Evolutionary conservation across 2,888 invertebrate species (phyloP).

Genomic region (Lasioglossum figueresi): DNA sequence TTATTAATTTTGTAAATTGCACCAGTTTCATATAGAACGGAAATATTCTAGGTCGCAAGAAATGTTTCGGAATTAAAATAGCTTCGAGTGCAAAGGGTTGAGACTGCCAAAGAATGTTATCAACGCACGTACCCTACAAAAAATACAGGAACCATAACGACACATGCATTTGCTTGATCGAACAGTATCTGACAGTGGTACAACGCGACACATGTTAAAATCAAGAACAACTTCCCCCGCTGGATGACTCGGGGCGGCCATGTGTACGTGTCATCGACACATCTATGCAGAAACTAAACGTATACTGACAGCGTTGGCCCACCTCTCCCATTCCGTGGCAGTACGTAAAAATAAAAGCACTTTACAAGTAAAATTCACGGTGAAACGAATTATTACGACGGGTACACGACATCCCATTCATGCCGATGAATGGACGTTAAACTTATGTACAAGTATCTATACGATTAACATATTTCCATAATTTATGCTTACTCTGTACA

Average conservation of each 20-base stretch:
- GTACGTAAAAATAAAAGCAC: conserved; percentile 44
- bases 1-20: too few species aligned
- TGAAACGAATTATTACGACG: conserved; percentile 45
- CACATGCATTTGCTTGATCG: background rate
- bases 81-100: too few species aligned
- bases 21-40: too few species aligned
- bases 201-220: conserved; percentile 31
- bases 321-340: conserved; percentile 42
- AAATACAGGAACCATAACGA: background rate
- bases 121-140: too few species aligned
- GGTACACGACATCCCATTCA: conserved; percentile 51
- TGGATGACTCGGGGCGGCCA: conserved; percentile 56
- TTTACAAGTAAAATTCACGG: conserved; percentile 33
- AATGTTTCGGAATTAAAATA: too few species aligned
- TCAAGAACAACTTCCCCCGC: conserved; percentile 58
- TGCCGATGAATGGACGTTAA: conserved; percentile 57
- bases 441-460: conserved; percentile 69
- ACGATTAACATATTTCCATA: conserved; percentile 71
- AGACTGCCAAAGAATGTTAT: too few species aligned
- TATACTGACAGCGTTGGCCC: conserved; percentile 13
- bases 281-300: conserved; percentile 31
- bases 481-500: conserved; percentile 80
- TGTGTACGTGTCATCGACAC: conserved; percentile 16
- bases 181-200: background rate
- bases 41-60: too few species aligned